Percentiles rank a stretch among this genome's conserved stretches.
Evolutionary conservation across 2,797 vertebrate genomes (phyloP).

Genomic region (Trematomus bernacchii): DNA sequence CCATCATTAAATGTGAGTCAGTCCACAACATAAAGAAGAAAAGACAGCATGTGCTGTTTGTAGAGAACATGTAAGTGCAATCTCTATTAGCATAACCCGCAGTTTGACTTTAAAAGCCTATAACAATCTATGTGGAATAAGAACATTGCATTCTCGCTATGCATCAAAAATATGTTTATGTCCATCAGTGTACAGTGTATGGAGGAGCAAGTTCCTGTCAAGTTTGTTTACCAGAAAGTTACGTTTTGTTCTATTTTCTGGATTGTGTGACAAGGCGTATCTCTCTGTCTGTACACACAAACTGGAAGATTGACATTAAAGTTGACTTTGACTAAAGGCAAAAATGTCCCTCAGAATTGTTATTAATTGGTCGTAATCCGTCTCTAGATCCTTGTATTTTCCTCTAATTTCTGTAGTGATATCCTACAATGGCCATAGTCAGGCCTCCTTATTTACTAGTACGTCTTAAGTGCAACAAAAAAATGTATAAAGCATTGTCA

Average conservation of each 20-base stretch:
- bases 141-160: not conserved
- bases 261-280: too few species aligned
- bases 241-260: too few species aligned
- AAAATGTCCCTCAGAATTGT: too few species aligned
- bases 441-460: not conserved
- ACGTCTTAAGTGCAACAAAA: not conserved
- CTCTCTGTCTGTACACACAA: too few species aligned
- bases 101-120: conserved; percentile 3
- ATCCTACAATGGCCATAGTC: not conserved
- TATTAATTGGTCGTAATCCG: too few species aligned
- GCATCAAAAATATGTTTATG: not conserved
- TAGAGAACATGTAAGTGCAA: conserved; percentile 3
- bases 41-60: too few species aligned
- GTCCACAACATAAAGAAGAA: not conserved
- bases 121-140: not conserved
- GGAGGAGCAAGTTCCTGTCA: not conserved
- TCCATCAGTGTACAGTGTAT: not conserved
- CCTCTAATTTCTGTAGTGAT: not conserved
- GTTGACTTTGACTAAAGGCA: too few species aligned
- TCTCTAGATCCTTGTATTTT: too few species aligned
- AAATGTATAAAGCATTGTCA: not conserved
- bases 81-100: not conserved
- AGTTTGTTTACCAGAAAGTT: conserved; percentile 4
- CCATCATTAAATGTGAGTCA: not conserved
- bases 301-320: too few species aligned